phyloP scores from a whole-genome alignment of 2,888 invertebrate species.

The Calameuta filiformis region DNA sequence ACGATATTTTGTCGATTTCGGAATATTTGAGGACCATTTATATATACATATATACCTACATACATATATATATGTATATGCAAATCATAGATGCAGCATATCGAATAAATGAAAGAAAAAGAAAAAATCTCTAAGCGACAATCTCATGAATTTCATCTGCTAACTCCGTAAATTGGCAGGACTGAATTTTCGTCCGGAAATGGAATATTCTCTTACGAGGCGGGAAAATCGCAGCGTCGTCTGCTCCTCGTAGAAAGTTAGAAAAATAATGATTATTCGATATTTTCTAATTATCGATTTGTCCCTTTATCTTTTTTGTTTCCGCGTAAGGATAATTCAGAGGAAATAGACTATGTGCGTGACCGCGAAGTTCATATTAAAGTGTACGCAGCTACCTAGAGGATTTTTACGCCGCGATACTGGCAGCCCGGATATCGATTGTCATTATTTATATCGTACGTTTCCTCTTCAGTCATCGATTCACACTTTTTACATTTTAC shows the following conservation, averaged over 20 bases:
- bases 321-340: neutral
- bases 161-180: neutral
- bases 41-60: too few species aligned
- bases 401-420: constrained; percentile 41
- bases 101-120: neutral
- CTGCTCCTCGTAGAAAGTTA: constrained; percentile 10
- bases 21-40: neutral
- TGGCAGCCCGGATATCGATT: constrained; percentile 63
- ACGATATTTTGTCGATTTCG: neutral
- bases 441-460: constrained; percentile 66
- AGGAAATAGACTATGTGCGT: neutral
- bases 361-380: neutral
- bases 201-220: neutral
- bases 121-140: neutral
- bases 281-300: neutral
- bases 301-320: neutral
- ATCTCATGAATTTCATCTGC: neutral
- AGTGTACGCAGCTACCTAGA: constrained; percentile 32
- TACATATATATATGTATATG: neutral
- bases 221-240: constrained; percentile 17
- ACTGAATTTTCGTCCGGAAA: neutral
- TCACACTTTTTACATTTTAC: constrained; percentile 62
- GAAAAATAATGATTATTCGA: neutral
- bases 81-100: neutral
- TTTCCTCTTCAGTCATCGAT: constrained; percentile 67